phyloP scores from a whole-genome alignment of 1,140 invertebrate species.

The Galendromus occidentalis region DNA sequence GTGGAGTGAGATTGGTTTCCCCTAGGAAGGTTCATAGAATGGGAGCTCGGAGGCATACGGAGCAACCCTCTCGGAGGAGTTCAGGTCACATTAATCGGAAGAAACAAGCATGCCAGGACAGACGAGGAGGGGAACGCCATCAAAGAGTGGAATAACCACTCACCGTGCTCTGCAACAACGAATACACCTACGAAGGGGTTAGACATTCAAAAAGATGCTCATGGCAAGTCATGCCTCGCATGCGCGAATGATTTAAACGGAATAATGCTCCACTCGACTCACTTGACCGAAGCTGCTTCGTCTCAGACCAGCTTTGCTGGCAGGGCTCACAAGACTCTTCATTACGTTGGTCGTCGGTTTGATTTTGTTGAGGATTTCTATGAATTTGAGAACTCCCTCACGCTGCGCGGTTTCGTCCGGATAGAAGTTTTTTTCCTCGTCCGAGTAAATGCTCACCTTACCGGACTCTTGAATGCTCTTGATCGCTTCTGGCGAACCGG shows the following conservation, averaged over 20 bases:
- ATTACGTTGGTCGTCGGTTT: slow-evolving; percentile 38
- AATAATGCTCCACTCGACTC: not conserved
- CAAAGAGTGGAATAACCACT: not conserved
- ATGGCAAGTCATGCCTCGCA: no score
- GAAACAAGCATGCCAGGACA: no score
- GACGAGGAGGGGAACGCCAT: no score
- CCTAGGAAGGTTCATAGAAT: no score
- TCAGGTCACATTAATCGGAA: not conserved
- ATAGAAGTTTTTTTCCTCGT: slow-evolving; percentile 20
- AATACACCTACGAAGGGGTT: not conserved
- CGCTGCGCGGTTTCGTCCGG: slow-evolving; percentile 41
- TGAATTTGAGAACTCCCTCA: slow-evolving; percentile 59
- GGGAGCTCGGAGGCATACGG: no score
- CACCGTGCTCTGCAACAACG: not conserved
- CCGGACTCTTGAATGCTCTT: slow-evolving; percentile 9
- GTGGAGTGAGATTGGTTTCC: no score
- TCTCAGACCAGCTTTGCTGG: slow-evolving; percentile 20
- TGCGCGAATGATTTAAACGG: not conserved
- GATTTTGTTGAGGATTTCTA: slow-evolving; percentile 75
- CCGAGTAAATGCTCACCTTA: slow-evolving; percentile 3
- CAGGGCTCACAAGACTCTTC: slow-evolving; percentile 12
- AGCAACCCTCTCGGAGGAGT: no score
- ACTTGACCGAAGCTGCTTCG: slow-evolving; percentile 14
- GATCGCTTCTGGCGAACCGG: slow-evolving; percentile 26
- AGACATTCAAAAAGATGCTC: slow-evolving; percentile 13